Conservation (phyloP, 2,113 vertebrate genomes). For the Circaetus cinerascens region DNA sequence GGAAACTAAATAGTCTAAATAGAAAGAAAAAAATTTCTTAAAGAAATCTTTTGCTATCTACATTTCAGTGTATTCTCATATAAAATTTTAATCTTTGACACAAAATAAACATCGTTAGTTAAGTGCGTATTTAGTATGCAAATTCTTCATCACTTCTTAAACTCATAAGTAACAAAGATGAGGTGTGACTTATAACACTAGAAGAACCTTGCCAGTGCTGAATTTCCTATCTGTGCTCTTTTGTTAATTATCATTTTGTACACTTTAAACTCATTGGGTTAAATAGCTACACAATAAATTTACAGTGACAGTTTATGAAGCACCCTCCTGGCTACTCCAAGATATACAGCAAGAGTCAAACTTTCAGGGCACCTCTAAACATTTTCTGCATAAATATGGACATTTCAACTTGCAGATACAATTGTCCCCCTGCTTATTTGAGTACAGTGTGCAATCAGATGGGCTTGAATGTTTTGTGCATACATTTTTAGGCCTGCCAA, state of each 20-base stretch:
- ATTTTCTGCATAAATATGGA: neutral
- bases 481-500: conserved; percentile 25
- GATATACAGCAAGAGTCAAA: conserved; percentile 57
- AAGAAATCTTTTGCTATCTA: conserved; percentile 18
- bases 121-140: conserved; percentile 11
- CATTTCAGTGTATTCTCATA: conserved; percentile 55
- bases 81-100: conserved; percentile 10
- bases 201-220: conserved; percentile 47
- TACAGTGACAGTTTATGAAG: conserved; percentile 38
- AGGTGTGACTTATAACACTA: conserved; percentile 13
- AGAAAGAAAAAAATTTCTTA: neutral
- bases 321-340: conserved; percentile 47
- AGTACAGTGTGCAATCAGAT: neutral
- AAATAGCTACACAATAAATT: conserved; percentile 45
- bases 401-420: neutral
- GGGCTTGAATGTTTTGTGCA: neutral
- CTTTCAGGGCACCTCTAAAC: neutral
- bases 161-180: conserved; percentile 11
- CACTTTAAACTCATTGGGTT: conserved; percentile 4
- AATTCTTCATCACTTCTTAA: conserved; percentile 16
- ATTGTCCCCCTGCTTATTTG: neutral
- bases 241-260: neutral
- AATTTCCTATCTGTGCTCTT: conserved; percentile 28
- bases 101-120: conserved; percentile 42
- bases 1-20: neutral